phyloP scores from a whole-genome alignment of 2,888 invertebrate species.

The Philonicus albiceps region DNA sequence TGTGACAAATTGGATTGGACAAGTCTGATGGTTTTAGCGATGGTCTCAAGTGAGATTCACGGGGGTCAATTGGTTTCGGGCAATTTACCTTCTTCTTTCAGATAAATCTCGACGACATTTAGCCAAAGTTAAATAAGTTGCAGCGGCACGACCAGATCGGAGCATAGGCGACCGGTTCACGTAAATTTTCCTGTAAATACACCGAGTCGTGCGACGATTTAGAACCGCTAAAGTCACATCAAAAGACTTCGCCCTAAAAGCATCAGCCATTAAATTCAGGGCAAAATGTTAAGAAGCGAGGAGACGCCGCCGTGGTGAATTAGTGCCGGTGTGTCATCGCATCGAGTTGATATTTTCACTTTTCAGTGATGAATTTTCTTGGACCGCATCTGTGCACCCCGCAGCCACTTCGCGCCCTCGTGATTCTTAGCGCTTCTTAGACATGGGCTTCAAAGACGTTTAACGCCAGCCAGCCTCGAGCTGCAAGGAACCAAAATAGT shows the following conservation, averaged over 20 bases:
- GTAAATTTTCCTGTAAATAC: constrained; percentile 16
- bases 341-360: constrained; percentile 27
- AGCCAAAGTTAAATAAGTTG: not conserved
- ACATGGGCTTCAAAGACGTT: constrained; percentile 6
- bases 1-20: constrained; percentile 21
- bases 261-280: constrained; percentile 23
- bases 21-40: constrained; percentile 1
- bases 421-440: not conserved
- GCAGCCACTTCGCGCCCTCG: not conserved
- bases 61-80: constrained; percentile 28
- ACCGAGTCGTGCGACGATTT: not conserved
- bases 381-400: not conserved
- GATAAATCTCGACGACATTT: constrained; percentile 24
- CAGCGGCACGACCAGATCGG: not conserved
- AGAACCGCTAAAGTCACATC: constrained; percentile 14
- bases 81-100: constrained; percentile 7
- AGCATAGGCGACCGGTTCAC: not conserved
- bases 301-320: not conserved
- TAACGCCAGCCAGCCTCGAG: not conserved
- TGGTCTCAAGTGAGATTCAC: not conserved
- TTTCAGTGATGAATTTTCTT: constrained; percentile 24
- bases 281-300: constrained; percentile 10
- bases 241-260: constrained; percentile 22
- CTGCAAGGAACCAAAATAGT: constrained; percentile 4
- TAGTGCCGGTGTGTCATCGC: constrained; percentile 33